Evolutionary conservation across 2,888 invertebrate genomes (phyloP).

Genomic region (Drosophila seclusa): DNA sequence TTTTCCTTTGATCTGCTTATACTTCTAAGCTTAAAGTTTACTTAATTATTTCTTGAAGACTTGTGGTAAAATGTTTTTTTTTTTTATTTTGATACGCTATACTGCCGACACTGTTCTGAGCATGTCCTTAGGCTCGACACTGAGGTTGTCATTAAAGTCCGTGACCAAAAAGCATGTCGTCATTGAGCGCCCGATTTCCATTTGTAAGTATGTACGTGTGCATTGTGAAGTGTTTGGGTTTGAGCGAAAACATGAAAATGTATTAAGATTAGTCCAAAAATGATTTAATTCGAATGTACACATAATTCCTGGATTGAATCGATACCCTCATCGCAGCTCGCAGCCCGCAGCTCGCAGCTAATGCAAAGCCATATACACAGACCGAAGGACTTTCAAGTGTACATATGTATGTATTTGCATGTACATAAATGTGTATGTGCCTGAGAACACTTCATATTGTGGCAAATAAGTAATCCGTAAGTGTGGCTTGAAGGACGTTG

Average conservation of each 20-base stretch:
- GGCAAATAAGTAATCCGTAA: conserved; percentile 25
- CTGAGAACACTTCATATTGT: conserved; percentile 20
- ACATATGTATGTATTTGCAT: conserved; percentile 1
- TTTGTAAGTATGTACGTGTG: not conserved
- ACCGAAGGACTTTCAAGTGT: not conserved
- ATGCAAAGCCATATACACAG: conserved; percentile 1
- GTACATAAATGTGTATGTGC: conserved; percentile 16
- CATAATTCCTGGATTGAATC: not conserved
- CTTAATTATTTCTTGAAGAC: not conserved
- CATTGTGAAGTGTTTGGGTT: not conserved
- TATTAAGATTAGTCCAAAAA: not conserved
- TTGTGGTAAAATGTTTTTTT: not conserved
- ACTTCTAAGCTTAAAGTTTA: not conserved
- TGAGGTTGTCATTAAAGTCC: not conserved
- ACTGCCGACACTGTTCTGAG: not conserved
- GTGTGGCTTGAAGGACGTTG: conserved; percentile 53
- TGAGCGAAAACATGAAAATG: not conserved
- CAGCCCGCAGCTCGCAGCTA: not conserved
- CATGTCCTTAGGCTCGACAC: not conserved
- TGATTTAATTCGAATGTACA: not conserved
- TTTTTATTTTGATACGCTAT: not conserved
- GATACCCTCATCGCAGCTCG: not conserved
- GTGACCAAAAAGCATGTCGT: not conserved
- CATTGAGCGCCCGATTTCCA: not conserved
- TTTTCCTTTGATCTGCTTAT: not conserved